These are phyloP conservation scores for Numenius arquata DNA, from an alignment of 2,113 vertebrate species.

Conservation along the genomic window DNA sequence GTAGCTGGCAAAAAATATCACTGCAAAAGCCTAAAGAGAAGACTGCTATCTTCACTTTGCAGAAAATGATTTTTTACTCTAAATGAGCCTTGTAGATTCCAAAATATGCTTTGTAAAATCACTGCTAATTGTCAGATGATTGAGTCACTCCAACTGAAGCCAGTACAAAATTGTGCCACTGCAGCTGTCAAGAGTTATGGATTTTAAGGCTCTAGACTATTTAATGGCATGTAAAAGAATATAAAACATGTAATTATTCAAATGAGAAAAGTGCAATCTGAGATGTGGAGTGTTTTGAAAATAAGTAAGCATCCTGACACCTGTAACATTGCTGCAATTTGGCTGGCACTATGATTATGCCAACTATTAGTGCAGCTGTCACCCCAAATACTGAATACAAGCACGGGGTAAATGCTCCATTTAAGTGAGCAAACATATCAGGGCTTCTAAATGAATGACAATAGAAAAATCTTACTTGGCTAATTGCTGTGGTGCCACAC, in stretches of 20 bases:
- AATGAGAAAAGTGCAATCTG: neutral
- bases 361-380: neutral
- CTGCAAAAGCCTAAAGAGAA: neutral
- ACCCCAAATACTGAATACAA: neutral
- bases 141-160: neutral
- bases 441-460: neutral
- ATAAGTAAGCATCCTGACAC: neutral
- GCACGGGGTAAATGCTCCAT: neutral
- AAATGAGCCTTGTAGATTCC: neutral
- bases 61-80: neutral
- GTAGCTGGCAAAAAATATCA: neutral
- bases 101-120: neutral
- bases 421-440: neutral
- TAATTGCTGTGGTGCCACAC: neutral
- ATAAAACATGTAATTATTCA: neutral
- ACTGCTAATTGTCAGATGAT: neutral
- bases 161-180: neutral
- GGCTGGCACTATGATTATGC: neutral
- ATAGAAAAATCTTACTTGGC: neutral
- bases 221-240: neutral
- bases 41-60: neutral
- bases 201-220: neutral
- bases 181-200: neutral
- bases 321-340: neutral
- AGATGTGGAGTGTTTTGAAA: slow-evolving; percentile 6